phyloP scores from a whole-genome alignment of 2,888 invertebrate species.

The Terebella lapidaria region DNA sequence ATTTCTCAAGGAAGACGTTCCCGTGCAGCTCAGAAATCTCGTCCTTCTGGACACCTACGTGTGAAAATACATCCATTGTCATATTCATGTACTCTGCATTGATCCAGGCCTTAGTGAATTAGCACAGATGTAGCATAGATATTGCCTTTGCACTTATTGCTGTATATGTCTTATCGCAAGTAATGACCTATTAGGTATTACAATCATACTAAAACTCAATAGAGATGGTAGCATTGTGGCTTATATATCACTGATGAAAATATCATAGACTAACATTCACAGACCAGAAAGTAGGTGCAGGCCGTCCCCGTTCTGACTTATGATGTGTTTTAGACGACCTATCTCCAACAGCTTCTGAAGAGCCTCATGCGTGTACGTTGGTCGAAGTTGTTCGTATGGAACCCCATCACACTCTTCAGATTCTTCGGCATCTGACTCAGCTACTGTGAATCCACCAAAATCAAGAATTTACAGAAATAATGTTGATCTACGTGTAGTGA shows the following conservation, averaged over 20 bases:
- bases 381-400: slow-evolving; percentile 36
- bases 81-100: too few species aligned
- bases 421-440: background rate
- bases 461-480: background rate
- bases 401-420: slow-evolving; percentile 22
- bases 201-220: too few species aligned
- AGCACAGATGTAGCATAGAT: too few species aligned
- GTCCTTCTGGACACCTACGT: slow-evolving; percentile 31
- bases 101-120: too few species aligned
- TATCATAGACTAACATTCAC: too few species aligned
- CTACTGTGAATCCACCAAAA: background rate
- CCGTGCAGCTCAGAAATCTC: slow-evolving; percentile 43
- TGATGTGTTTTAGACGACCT: slow-evolving; percentile 32
- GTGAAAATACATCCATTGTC: too few species aligned
- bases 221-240: too few species aligned
- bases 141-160: too few species aligned
- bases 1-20: slow-evolving; percentile 41
- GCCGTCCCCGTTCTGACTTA: slow-evolving; percentile 47
- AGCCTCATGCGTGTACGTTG: slow-evolving; percentile 45
- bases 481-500: too few species aligned
- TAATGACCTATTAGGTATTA: too few species aligned
- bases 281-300: slow-evolving; percentile 30
- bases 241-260: too few species aligned
- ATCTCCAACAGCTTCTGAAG: slow-evolving; percentile 30
- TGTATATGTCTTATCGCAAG: too few species aligned